Percentiles rank a stretch among this genome's conserved stretches.
Conservation (phyloP, 2,113 vertebrate genomes). For the Amblyopsis rosae region DNA sequence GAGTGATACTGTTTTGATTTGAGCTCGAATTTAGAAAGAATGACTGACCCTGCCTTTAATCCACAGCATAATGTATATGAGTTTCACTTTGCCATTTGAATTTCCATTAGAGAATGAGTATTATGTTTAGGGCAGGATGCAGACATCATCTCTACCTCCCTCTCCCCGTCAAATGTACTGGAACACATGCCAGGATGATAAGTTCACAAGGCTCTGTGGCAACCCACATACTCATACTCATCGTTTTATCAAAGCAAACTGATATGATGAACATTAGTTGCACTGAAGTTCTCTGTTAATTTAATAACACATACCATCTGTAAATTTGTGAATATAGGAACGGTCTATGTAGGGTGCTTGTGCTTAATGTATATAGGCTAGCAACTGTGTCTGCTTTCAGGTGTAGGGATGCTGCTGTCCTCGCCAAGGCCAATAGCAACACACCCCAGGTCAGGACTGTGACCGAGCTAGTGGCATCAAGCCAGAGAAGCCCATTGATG, state of each 20-base stretch:
- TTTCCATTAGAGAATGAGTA: too few species aligned
- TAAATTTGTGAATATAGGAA: background rate
- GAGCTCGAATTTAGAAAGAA: too few species aligned
- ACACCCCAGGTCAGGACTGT: background rate
- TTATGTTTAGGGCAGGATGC: too few species aligned
- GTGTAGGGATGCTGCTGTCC: constrained; percentile 24
- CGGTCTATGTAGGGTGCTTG: background rate
- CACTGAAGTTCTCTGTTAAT: too few species aligned
- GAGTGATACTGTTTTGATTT: too few species aligned
- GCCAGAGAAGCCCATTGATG: constrained; percentile 66
- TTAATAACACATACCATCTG: too few species aligned
- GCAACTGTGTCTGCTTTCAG: constrained; percentile 29
- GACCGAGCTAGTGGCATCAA: constrained; percentile 62
- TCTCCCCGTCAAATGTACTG: background rate
- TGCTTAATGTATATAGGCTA: background rate
- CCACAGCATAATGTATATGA: too few species aligned
- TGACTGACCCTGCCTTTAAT: too few species aligned
- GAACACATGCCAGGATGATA: background rate
- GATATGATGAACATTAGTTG: background rate
- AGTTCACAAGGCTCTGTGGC: constrained; percentile 1
- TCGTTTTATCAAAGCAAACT: too few species aligned
- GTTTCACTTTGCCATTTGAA: too few species aligned
- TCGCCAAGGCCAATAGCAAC: constrained; percentile 1
- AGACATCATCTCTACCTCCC: background rate
- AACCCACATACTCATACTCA: background rate